A percentile compares a stretch with the other conserved stretches of the same genome.
These are phyloP conservation scores for Melipona beecheii DNA, from an alignment of 2,888 invertebrate species.

Conservation along the genomic window DNA sequence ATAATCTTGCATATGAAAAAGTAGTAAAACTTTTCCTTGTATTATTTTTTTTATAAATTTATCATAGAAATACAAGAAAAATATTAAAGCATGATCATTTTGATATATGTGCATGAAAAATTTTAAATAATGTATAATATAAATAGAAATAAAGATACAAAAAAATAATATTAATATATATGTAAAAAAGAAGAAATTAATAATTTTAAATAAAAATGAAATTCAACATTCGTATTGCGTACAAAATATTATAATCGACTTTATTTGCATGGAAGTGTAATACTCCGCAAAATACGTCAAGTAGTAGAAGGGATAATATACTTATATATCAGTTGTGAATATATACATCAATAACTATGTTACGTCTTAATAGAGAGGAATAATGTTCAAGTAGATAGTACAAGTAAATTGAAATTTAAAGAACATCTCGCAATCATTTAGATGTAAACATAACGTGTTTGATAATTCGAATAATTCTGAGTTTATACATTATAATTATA, in stretches of 20 bases:
- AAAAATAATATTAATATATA: not conserved
- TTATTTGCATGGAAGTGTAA: not conserved
- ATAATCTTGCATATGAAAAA: not conserved
- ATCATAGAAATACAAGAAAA: not conserved
- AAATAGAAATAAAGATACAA: not conserved
- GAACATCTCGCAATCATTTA: not conserved
- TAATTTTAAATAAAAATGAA: not conserved
- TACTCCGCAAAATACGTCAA: not conserved
- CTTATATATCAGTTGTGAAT: not conserved
- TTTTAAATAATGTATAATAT: too few relatives aligned
- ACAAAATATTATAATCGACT: not conserved
- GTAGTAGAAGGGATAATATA: not conserved
- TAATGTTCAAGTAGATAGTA: not conserved
- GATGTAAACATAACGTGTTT: not conserved
- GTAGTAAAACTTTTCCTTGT: not conserved
- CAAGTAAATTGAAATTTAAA: not conserved
- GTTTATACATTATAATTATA: too few relatives aligned
- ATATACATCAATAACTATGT: slow-evolving; percentile 10
- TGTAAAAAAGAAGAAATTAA: not conserved
- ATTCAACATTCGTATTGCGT: not conserved
- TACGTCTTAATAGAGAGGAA: not conserved
- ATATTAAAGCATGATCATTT: not conserved
- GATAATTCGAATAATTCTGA: not conserved
- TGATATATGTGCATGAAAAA: too few relatives aligned
- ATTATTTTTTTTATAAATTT: not conserved